phyloP scores from a whole-genome alignment of 1,140 invertebrate genomes.

The Zaprionus inermis region DNA sequence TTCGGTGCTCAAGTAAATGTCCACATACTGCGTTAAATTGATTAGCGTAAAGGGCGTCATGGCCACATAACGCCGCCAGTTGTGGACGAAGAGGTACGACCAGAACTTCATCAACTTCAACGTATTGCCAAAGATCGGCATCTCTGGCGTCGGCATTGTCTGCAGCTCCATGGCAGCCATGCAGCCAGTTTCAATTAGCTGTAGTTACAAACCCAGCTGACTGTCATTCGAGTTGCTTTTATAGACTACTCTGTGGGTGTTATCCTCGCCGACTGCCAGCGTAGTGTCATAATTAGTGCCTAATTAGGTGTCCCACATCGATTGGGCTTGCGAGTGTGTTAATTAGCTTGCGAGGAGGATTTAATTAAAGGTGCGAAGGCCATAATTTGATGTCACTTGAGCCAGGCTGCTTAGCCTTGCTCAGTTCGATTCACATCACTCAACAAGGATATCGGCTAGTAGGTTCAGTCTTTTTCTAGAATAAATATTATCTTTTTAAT shows the following conservation, averaged over 20 bases:
- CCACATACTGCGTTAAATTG: constrained; percentile 71
- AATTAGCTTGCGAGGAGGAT: constrained; percentile 39
- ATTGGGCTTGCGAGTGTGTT: constrained; percentile 45
- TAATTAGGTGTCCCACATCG: constrained; percentile 48
- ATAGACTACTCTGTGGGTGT: constrained; percentile 2
- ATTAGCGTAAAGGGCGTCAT: constrained; percentile 62
- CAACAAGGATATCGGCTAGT: too few relatives aligned
- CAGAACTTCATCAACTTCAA: constrained; percentile 74
- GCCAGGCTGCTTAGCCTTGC: background rate
- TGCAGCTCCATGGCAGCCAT: constrained; percentile 37
- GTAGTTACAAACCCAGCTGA: constrained; percentile 7
- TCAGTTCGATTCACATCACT: background rate
- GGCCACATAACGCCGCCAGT: constrained; percentile 73
- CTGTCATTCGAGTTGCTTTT: background rate
- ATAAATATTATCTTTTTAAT: too few relatives aligned
- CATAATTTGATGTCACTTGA: constrained; percentile 13
- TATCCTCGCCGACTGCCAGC: background rate
- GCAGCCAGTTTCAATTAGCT: background rate
- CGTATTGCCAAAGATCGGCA: constrained; percentile 70
- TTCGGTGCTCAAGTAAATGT: constrained; percentile 71
- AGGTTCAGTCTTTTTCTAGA: too few relatives aligned
- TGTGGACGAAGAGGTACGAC: constrained; percentile 74
- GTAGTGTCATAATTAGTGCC: constrained; percentile 46
- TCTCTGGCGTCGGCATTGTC: constrained; percentile 60
- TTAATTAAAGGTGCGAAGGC: constrained; percentile 55